Evolutionary conservation across 1,140 invertebrate genomes (phyloP).

Genomic region (Drosophila pallidifrons): DNA sequence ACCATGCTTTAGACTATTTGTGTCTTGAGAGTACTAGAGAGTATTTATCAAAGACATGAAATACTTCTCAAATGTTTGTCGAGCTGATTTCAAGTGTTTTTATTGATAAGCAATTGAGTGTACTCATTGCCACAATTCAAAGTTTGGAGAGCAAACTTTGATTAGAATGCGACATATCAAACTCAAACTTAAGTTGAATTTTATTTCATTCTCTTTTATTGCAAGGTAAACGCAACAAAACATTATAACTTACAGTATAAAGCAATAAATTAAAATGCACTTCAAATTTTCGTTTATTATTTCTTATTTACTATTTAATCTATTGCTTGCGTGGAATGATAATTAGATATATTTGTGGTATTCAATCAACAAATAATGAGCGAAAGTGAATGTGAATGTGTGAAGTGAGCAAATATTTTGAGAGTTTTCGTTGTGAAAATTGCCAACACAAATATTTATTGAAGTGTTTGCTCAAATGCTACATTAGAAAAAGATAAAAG

Average conservation of each 20-base stretch:
- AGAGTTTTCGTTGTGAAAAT: not conserved
- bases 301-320: too few relatives aligned
- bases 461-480: too few relatives aligned
- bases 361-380: too few relatives aligned
- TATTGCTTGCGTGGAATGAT: too few relatives aligned
- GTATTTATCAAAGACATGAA: slow-evolving; percentile 4
- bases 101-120: slow-evolving; percentile 28
- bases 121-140: slow-evolving; percentile 7
- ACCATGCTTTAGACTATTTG: not conserved
- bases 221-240: not conserved
- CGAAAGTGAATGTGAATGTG: not conserved
- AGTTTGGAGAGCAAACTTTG: slow-evolving; percentile 7
- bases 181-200: not conserved
- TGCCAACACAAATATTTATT: too few relatives aligned
- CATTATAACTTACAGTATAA: not conserved
- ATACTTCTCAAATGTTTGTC: slow-evolving; percentile 14
- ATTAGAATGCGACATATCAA: slow-evolving; percentile 13
- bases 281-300: not conserved
- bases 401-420: not conserved
- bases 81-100: slow-evolving; percentile 26
- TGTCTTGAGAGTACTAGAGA: not conserved
- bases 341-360: too few relatives aligned
- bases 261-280: not conserved
- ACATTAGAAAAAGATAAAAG: too few relatives aligned
- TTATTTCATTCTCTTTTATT: not conserved